phyloP scores from a whole-genome alignment of 2,797 vertebrate species.

The Pseudochirops cupreus region DNA sequence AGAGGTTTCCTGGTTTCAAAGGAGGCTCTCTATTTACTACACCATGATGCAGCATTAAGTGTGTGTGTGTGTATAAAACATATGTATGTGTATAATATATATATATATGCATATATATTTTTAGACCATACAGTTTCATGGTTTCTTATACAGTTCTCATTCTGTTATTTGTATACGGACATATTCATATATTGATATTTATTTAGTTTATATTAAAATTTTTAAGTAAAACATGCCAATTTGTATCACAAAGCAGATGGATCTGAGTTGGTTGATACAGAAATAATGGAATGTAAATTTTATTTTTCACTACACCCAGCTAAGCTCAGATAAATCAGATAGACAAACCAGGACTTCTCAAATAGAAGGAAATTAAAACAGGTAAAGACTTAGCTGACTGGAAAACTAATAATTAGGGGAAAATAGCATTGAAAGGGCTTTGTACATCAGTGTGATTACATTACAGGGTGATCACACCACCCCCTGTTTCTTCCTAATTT shows the following conservation, averaged over 20 bases:
- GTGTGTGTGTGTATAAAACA: neutral
- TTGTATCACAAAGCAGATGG: neutral
- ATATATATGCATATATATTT: neutral
- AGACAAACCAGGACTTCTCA: neutral
- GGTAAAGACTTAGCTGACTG: neutral
- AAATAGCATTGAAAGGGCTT: neutral
- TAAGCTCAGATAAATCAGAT: neutral
- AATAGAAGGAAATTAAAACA: neutral
- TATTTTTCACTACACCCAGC: neutral
- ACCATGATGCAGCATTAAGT: neutral
- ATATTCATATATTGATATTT: neutral
- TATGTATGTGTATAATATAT: neutral
- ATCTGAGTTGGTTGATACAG: neutral
- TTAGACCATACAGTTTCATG: neutral
- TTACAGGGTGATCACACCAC: neutral
- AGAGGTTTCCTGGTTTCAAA: neutral
- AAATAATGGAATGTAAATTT: neutral
- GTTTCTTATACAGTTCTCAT: neutral
- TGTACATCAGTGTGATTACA: neutral
- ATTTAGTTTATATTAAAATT: neutral
- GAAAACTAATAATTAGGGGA: constrained; percentile 1
- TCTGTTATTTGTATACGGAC: neutral
- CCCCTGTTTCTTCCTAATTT: neutral
- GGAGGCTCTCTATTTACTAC: neutral
- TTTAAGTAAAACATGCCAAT: neutral